These are phyloP conservation scores for Torymus auratus DNA, from an alignment of 2,888 invertebrate genomes.

Conservation along the genomic window DNA sequence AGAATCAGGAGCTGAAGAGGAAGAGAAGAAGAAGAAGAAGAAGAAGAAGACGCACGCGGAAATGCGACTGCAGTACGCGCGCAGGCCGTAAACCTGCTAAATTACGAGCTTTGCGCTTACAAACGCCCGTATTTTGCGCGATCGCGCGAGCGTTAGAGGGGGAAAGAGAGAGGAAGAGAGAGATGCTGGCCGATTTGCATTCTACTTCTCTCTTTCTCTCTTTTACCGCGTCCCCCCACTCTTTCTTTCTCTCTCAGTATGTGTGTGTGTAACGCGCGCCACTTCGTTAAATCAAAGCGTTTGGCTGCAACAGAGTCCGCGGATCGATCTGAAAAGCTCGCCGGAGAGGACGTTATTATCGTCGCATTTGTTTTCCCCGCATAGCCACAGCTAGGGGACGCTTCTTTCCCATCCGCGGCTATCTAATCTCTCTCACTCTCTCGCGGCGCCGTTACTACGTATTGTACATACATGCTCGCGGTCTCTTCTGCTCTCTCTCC, in stretches of 20 bases:
- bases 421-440: too few relatives aligned
- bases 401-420: too few relatives aligned
- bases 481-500: not conserved
- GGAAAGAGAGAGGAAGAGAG: constrained; percentile 12
- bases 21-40: constrained; percentile 8
- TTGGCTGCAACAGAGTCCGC: not conserved
- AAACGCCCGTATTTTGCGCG: constrained; percentile 62
- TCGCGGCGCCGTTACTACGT: too few relatives aligned
- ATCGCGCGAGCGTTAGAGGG: constrained; percentile 41
- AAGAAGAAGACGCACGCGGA: constrained; percentile 25
- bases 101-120: constrained; percentile 63
- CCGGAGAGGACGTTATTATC: not conserved
- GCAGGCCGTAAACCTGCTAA: constrained; percentile 61
- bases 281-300: constrained; percentile 40
- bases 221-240: too few relatives aligned
- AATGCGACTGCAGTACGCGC: constrained; percentile 28
- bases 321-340: too few relatives aligned
- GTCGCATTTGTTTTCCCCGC: not conserved
- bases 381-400: too few relatives aligned
- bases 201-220: constrained; percentile 22
- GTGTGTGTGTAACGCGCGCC: constrained; percentile 1
- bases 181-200: constrained; percentile 58
- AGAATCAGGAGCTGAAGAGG: not conserved
- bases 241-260: not conserved
- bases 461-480: not conserved